A percentile compares a stretch with the other conserved stretches of the same genome.
Evolutionary conservation across 2,797 vertebrate genomes (phyloP).

Genomic region (Sarcoramphus papa): DNA sequence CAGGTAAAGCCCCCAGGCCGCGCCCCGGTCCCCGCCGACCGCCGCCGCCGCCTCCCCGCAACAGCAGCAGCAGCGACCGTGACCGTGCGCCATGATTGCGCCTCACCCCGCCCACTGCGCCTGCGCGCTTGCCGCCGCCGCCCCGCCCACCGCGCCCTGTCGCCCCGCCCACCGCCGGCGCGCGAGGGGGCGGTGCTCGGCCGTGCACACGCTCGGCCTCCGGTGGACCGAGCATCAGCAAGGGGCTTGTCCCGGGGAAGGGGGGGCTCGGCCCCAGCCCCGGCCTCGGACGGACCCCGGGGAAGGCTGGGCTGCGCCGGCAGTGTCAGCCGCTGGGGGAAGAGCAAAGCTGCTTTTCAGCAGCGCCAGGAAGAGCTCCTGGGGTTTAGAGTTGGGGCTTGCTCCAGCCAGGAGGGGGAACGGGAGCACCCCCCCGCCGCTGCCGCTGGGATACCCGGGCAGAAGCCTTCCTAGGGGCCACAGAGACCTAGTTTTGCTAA

Average conservation of each 20-base stretch:
- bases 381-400: too few species aligned
- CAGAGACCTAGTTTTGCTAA: too few species aligned
- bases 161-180: too few species aligned
- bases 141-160: too few species aligned
- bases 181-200: neutral
- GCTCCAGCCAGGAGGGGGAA: neutral
- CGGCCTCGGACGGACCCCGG: neutral
- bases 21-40: neutral
- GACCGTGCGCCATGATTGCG: neutral
- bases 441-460: accelerated
- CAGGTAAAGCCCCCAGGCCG: constrained; percentile 81
- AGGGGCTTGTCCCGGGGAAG: neutral
- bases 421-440: neutral
- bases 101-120: too few species aligned
- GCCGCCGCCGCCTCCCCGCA: neutral
- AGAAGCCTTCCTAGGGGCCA: too few species aligned
- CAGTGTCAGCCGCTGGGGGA: too few species aligned
- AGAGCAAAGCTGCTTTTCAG: neutral
- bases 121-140: too few species aligned
- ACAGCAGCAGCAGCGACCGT: neutral
- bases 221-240: neutral
- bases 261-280: neutral
- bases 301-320: neutral
- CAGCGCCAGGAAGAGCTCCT: too few species aligned
- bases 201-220: too few species aligned